Conservation (phyloP, 2,797 vertebrate species). For the Allobates femoralis region DNA sequence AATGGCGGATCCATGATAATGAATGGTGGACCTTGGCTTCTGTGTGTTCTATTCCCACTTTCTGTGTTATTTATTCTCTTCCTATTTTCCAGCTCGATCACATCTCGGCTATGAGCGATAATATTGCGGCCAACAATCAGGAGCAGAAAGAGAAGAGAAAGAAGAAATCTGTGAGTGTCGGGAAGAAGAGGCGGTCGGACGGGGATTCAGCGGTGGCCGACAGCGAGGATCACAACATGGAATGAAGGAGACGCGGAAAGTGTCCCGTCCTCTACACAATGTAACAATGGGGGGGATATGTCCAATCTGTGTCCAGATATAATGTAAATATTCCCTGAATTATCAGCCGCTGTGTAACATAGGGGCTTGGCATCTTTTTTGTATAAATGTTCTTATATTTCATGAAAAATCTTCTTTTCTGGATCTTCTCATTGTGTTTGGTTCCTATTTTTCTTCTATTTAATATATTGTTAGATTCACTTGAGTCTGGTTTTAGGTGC, state of each 20-base stretch:
- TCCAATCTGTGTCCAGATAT: background rate
- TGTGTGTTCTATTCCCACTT: too few species aligned
- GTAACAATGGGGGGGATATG: background rate
- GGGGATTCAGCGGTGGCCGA: slow-evolving; percentile 55
- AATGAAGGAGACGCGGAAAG: background rate
- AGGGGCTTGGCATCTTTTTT: too few species aligned
- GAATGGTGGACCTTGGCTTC: too few species aligned
- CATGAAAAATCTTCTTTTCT: too few species aligned
- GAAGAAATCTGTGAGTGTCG: slow-evolving; percentile 66
- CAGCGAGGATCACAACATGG: slow-evolving; percentile 59
- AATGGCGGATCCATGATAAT: too few species aligned
- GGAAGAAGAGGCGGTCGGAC: slow-evolving; percentile 63
- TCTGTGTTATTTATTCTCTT: background rate
- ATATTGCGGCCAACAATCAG: slow-evolving; percentile 69
- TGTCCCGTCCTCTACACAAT: background rate
- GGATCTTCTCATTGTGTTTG: too few species aligned
- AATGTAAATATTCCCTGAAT: background rate
- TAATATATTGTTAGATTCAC: too few species aligned
- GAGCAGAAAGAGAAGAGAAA: slow-evolving; percentile 77
- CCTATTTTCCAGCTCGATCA: slow-evolving; percentile 72
- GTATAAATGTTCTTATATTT: too few species aligned
- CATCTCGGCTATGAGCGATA: slow-evolving; percentile 76
- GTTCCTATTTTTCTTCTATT: too few species aligned
- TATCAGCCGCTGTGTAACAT: too few species aligned
- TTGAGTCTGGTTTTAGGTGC: too few species aligned